Evolutionary conservation across 1,140 invertebrate species (phyloP), one percentile per base, ranked within the genome.

Genomic region (Plectrocnemia conspersa): DNA sequence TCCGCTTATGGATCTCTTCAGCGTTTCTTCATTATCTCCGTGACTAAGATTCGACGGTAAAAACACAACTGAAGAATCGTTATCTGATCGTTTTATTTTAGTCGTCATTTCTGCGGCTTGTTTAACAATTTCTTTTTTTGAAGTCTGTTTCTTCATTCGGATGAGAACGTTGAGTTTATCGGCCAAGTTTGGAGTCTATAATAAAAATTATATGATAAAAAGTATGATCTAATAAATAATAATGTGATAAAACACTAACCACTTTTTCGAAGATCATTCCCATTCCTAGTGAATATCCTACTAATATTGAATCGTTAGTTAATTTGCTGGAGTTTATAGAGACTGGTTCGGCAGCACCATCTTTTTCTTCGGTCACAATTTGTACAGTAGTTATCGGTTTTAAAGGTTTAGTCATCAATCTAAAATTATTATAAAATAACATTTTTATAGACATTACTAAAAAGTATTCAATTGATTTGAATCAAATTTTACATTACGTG

Each of bases 311-410:
- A 24, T 18, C 82, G 46, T 29, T 78, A 67, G 25, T 72, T 62
- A 46, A 79, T 75, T 9, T 70, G 62, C 44, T 70, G 66, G 33
- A 79, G 59, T 21, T 68, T 61, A 21, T 67, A 66, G 21, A 68
- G 64, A 48, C 83, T 44, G 33, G 82, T 76, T 33, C 77, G 77
- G 62, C 68, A 68, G 44, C 63, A 62, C 7, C 69, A 54, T 1
- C 52, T 0, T 66, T 69, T 1, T 67, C 69, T 3, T 83, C 78
- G 0, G 80, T 80, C 0, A 79, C 79, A 23, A 89, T 77, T 65
- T 82, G 78, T n/a, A 90, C 68, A 2, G 81, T 88, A 9, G 83
- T 68, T 59, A 77, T 79, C 2, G 87, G 84, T 68, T 88, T 87
- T 0, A 88, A 63, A 0, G 85, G 85, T 69, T 89, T 90, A 3